Evolutionary conservation across 2,113 vertebrate genomes (phyloP), one percentile per base, ranked within the genome.

Genomic region (Gobius niger): DNA sequence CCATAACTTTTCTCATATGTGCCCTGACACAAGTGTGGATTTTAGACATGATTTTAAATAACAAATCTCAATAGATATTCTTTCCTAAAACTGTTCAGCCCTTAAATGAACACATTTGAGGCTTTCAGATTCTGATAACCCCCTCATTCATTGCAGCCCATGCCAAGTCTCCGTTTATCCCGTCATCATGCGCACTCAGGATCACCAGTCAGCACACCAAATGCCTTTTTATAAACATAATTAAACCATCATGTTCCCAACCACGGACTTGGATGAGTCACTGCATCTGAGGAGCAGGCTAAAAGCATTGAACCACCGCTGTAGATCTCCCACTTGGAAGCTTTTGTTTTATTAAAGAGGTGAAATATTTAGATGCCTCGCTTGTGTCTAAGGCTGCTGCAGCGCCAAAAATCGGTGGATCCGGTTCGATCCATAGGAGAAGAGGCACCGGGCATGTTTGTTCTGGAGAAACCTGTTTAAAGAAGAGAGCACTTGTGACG

Each of bases 311-410:
- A 76, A 63, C 50, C 34, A 40, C 41, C 51, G 19, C 54, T 57
- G 46, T 57, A 14, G 14, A 53, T 51, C 12, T 15, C 65, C 68
- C 41, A n/a, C n/a, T 1, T 52, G 53, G 47, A 53, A 63, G 51
- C 44, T 60, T 51, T 76, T 68, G 53, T 82, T 85, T 71, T 69
- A 76, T 78, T 71, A 71, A 81, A 78, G 66, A 47, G 62, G 65
- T 75, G 61, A 75, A 79, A 82, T 65, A 81, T 85, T 78, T 62
- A 81, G 64, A 50, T 50, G 53, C 59, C 9, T 34, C 67, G 68
- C 60, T 19, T 53, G 50, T 68, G 65, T 74, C 61, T 42, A 52
- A 74, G 70, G 63, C 34, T 57, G 8, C 44, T 50, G 67, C n/a
- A 44, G 14, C 14, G 10, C 61, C 44, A 50, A 56, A 57, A 2